phyloP scores from a whole-genome alignment of 2,888 invertebrate genomes.

The Epinotia demarniana region DNA sequence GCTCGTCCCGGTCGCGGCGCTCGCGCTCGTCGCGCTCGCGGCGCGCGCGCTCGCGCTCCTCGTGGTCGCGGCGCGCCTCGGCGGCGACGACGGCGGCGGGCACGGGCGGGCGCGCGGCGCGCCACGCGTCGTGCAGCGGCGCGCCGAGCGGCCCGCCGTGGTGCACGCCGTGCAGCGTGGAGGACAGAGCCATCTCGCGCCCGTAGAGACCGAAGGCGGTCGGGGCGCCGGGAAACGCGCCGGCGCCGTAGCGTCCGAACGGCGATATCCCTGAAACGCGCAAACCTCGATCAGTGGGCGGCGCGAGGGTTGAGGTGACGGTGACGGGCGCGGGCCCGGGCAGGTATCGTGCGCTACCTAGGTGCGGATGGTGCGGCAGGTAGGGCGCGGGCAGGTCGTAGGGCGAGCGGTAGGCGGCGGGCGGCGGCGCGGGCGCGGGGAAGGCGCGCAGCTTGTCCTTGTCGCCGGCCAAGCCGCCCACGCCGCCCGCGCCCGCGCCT shows the following conservation, averaged over 20 bases:
- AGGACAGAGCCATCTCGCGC: slow-evolving; percentile 85
- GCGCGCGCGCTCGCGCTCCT: slow-evolving; percentile 82
- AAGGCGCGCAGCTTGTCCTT: slow-evolving; percentile 75
- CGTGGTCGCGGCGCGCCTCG: slow-evolving; percentile 76
- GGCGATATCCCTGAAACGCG: slow-evolving; percentile 88
- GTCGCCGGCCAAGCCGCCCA: slow-evolving; percentile 59
- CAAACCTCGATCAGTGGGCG: slow-evolving; percentile 68
- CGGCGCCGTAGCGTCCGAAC: slow-evolving; percentile 91
- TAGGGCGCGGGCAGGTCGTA: slow-evolving; percentile 86
- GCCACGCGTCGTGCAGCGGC: slow-evolving; percentile 78
- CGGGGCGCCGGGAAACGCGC: slow-evolving; percentile 86
- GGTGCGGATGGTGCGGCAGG: slow-evolving; percentile 88
- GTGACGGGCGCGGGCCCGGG: slow-evolving; percentile 58
- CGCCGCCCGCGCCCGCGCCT: slow-evolving; percentile 59
- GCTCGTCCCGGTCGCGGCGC: slow-evolving; percentile 83
- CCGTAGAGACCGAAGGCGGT: slow-evolving; percentile 88
- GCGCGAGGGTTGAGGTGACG: slow-evolving; percentile 56
- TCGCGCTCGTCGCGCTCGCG: slow-evolving; percentile 86
- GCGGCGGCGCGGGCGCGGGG: slow-evolving; percentile 76
- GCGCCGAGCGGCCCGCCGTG: slow-evolving; percentile 70
- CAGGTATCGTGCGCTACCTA: slow-evolving; percentile 83
- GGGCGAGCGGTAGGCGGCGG: slow-evolving; percentile 81
- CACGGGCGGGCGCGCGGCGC: slow-evolving; percentile 56
- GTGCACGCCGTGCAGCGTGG: slow-evolving; percentile 76
- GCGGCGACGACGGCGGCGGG: slow-evolving; percentile 66